Base-by-base conservation (phyloP, 2,797 vertebrate genomes). In the Enteromius unitaeniatus region DNA sequence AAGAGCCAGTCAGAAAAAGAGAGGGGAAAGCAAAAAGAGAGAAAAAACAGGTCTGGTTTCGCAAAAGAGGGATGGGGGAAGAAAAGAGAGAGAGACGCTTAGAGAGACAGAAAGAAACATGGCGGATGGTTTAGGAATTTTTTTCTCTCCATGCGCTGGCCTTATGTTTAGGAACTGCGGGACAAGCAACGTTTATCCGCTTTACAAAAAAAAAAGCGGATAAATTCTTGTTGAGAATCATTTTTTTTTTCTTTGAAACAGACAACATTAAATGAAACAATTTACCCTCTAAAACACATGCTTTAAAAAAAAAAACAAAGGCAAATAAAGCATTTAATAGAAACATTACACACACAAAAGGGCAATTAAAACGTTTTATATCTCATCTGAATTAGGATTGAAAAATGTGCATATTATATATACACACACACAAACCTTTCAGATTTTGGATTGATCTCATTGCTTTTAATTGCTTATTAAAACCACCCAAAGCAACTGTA, bases 41-140 rank as follows among this genome's bases (percentile, higher is more conserved):
- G 53, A 64, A 42, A 80, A 84, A 86, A 82, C 85, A 86, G 88
- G 68, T 82, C 75, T 23, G 11, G 28, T 67, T 83, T 58, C 73
- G 58, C 77, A 73, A 45, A 42, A 80, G 64, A 49, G 26, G 70
- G 17, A 40, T 34, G n/a, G 5, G 42, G 17, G 26, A 40, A 14
- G 73, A 40, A 55, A 13, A 60, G 55, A 58, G 21, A 74, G 68
- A 73, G 47, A 70, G 53, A 31, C 40, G n/a, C 55, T 78, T 8
- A 17, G 75, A 74, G 73, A 82, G 51, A 84, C 60, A 14, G 31
- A 58, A 58, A 83, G 62, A 62, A 77, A 69, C 53, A 86, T 79
- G 82, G 23, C 51, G 62, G 81, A 67, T 45, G 47, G 8, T 67
- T 75, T 64, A 65, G 70, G 70, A 75, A 37, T 82, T 65, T 64